phyloP scores from a whole-genome alignment of 2,888 invertebrate species.

The Quadroppia sp. region DNA sequence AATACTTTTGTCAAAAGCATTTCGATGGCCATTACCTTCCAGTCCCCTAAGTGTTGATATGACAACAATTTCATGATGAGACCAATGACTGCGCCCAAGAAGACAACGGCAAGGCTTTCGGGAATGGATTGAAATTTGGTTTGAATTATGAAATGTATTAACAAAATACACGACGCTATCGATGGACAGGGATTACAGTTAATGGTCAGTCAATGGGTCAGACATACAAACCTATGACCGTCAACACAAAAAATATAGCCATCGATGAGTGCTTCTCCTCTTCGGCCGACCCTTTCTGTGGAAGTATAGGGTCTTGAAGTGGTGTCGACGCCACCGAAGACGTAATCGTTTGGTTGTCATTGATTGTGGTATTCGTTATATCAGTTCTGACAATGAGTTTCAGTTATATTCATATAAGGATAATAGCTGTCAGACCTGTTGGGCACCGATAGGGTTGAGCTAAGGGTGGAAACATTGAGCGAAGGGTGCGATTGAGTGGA shows the following conservation, averaged over 20 bases:
- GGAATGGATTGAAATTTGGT: conserved; percentile 95
- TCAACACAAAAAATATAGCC: conserved; percentile 95
- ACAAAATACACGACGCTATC: conserved; percentile 78
- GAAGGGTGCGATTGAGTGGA: too few relatives aligned
- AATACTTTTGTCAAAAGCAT: too few relatives aligned
- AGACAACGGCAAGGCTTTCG: conserved; percentile 94
- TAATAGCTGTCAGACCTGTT: too few relatives aligned
- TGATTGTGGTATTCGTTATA: conserved; percentile 62
- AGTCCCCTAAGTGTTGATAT: conserved; percentile 81
- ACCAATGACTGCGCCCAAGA: conserved; percentile 88
- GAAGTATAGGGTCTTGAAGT: conserved; percentile 56
- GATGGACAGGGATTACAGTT: conserved; percentile 28
- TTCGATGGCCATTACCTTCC: too few relatives aligned
- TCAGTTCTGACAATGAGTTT: conserved; percentile 67
- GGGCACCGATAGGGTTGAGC: too few relatives aligned
- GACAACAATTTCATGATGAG: conserved; percentile 83
- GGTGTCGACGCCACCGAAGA: conserved; percentile 49
- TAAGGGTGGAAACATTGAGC: too few relatives aligned
- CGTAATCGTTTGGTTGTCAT: conserved; percentile 44
- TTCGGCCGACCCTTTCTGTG: conserved; percentile 84
- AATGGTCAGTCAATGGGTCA: background rate
- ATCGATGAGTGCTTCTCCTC: conserved; percentile 94
- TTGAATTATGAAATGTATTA: conserved; percentile 90
- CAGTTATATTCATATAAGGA: too few relatives aligned
- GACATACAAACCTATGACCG: conserved; percentile 64